Percentiles rank a stretch among this genome's conserved stretches.
phyloP scores from a whole-genome alignment of 2,113 vertebrate species.

The Lagopus leucura region DNA sequence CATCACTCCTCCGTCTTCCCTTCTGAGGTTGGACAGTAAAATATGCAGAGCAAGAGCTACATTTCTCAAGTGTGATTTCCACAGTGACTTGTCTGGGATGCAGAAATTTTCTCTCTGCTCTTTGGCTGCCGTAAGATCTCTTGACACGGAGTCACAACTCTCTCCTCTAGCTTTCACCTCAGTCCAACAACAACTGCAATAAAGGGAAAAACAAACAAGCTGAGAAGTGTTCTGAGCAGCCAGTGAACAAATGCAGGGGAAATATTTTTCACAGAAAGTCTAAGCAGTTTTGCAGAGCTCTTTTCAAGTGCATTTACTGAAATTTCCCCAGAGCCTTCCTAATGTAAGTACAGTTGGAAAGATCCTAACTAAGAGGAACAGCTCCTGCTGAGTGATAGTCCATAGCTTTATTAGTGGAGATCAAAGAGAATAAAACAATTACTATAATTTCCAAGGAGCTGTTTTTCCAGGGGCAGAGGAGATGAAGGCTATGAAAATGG shows the following conservation, averaged over 20 bases:
- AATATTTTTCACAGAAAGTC: background rate
- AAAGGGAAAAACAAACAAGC: constrained; percentile 30
- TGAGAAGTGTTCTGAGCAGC: background rate
- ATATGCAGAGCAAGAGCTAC: background rate
- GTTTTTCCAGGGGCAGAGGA: background rate
- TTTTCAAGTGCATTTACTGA: constrained; percentile 45
- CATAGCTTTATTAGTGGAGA: constrained; percentile 7
- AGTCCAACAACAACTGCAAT: background rate
- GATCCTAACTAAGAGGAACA: constrained; percentile 32
- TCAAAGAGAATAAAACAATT: constrained; percentile 49
- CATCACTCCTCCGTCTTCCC: background rate
- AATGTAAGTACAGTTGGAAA: constrained; percentile 14
- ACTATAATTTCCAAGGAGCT: constrained; percentile 22
- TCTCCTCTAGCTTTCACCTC: background rate
- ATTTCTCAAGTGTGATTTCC: background rate
- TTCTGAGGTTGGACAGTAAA: background rate
- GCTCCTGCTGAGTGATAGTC: constrained; percentile 16
- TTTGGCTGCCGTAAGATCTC: background rate
- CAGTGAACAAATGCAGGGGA: background rate
- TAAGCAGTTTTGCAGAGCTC: constrained; percentile 20
- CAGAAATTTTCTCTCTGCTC: background rate
- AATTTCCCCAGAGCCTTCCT: constrained; percentile 40
- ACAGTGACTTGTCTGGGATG: background rate
- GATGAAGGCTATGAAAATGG: background rate
- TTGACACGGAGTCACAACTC: background rate